Evolutionary conservation across 2,797 vertebrate species (phyloP), one percentile per base, ranked within the genome.

Genomic region (Myioborus melanocephalus): DNA sequence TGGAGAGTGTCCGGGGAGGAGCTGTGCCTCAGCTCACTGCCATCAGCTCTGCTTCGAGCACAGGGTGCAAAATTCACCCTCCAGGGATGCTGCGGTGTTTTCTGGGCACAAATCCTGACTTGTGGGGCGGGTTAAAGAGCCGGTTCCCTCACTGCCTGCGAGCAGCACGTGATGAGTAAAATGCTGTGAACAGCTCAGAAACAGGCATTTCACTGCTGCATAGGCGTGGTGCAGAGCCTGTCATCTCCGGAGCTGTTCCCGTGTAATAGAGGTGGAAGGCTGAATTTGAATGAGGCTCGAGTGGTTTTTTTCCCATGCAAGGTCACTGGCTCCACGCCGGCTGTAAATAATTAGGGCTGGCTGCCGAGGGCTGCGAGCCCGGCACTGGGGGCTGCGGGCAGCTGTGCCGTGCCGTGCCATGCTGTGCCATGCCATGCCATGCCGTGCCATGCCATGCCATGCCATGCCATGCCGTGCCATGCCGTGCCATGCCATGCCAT

Each of bases 221-320:
- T 70, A 93, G 95, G 95, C 91, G 90, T 94, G 95, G 88, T 93
- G 90, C 94, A 94, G 94, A 89, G 93, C 47, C 95, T 93, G 94
- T 87, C 95, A 89, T 93, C 94, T 80, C 88, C 28, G 69, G 93
- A 93, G 90, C 95, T 61, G 86, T 49, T 88, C 56, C 91, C 82
- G 65, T 69, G 90, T 56, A 86, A 79, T 84, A 81, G 91, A 87
- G 93, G 90, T 85, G 95, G 95, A 95, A 94, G 91, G 49, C 91
- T 82, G 94, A 91, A 94, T 94, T n/a, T 77, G 94, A 96, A 94
- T 96, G 86, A 96, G 95, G 75, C 93, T 94, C 90, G 3, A 90
- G 92, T 50, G 89, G 59, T 14, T 32, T 81, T 93, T 93, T 94
- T 18, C 64, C 93, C 49, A 4, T 77, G 83, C 94, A 96, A 89